Conservation (phyloP, 2,888 invertebrate species). For the Bombyx huttoni region DNA sequence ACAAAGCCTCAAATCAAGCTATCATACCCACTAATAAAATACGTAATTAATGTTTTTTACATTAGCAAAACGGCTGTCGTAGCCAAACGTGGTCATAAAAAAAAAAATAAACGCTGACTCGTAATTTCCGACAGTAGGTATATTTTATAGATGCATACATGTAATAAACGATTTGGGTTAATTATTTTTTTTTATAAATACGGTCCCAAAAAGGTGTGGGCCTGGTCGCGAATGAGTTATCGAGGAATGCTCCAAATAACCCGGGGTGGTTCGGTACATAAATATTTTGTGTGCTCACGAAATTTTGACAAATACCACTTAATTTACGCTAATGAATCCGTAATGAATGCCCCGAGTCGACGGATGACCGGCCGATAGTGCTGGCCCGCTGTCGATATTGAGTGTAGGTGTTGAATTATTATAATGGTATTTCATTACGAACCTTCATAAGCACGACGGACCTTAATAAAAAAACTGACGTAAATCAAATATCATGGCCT, state of each 20-base stretch:
- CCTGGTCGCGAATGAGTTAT: constrained; percentile 38
- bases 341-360: constrained; percentile 54
- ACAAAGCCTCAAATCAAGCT: constrained; percentile 53
- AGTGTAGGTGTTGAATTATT: constrained; percentile 29
- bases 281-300: constrained; percentile 56
- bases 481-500: not conserved
- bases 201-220: constrained; percentile 32
- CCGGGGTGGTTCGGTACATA: constrained; percentile 45
- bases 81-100: constrained; percentile 42
- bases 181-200: constrained; percentile 11
- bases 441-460: not conserved
- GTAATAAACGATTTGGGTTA: constrained; percentile 36
- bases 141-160: constrained; percentile 27
- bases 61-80: constrained; percentile 55
- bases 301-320: constrained; percentile 69
- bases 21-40: constrained; percentile 51
- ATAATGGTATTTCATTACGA: constrained; percentile 6
- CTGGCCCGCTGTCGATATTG: constrained; percentile 20
- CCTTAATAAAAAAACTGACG: not conserved
- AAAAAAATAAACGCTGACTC: constrained; percentile 50
- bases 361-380: constrained; percentile 38
- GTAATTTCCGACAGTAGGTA: constrained; percentile 37
- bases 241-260: constrained; percentile 35
- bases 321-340: constrained; percentile 67
- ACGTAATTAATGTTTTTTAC: constrained; percentile 53